Evolutionary conservation across 2,113 vertebrate species (phyloP).

Genomic region (Chascanopsetta lugubris): DNA sequence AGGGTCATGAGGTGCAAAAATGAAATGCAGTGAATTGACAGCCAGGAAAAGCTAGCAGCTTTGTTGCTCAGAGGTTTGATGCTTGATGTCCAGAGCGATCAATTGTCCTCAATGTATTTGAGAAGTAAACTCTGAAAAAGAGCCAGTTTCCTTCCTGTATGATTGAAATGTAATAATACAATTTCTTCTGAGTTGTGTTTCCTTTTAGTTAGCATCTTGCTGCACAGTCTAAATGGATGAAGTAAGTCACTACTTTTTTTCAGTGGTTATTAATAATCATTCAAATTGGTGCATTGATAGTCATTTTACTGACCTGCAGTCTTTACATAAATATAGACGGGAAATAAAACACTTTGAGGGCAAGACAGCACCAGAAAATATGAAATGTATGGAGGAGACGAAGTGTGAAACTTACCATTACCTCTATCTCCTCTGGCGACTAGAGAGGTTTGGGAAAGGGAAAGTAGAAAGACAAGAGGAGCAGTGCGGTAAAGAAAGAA

Average conservation of each 20-base stretch:
- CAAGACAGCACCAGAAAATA: background rate
- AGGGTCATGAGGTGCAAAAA: too few relatives aligned
- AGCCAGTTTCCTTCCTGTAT: too few relatives aligned
- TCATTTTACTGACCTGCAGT: background rate
- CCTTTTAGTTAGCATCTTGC: background rate
- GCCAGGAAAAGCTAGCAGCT: too few relatives aligned
- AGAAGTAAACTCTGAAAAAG: too few relatives aligned
- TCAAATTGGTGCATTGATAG: too few relatives aligned
- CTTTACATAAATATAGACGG: conserved; percentile 1
- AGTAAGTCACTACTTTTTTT: background rate
- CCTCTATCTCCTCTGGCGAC: conserved; percentile 63
- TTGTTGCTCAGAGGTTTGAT: too few relatives aligned
- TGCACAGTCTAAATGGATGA: background rate
- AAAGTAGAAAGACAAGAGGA: conserved; percentile 10
- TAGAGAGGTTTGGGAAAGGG: conserved; percentile 29
- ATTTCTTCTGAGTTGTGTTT: background rate
- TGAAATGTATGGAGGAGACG: conserved; percentile 4
- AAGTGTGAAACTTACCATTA: conserved; percentile 58
- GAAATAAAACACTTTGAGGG: background rate
- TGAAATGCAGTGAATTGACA: too few relatives aligned
- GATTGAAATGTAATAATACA: too few relatives aligned
- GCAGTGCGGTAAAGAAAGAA: conserved; percentile 3
- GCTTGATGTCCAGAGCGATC: too few relatives aligned
- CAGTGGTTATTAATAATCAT: too few relatives aligned
- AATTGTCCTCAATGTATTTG: too few relatives aligned